Conservation (phyloP, 1,140 invertebrate species). For the Rhopalosiphum maidis region DNA sequence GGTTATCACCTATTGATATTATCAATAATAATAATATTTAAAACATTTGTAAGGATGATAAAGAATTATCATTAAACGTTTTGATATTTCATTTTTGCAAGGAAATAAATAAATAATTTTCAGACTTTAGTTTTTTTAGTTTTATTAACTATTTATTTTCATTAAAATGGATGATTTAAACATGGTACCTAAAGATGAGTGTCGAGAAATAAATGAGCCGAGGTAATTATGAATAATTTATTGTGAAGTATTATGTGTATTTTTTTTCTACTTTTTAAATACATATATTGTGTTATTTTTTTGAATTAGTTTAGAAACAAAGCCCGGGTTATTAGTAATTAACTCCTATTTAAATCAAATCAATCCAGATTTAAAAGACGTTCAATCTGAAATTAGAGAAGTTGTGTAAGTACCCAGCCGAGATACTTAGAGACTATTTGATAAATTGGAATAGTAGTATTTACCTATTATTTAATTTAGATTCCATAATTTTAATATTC, state of each 20-base stretch:
- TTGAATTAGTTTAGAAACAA: not conserved
- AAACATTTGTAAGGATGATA: not conserved
- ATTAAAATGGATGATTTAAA: not conserved
- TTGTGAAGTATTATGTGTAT: not conserved
- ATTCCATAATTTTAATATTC: not conserved
- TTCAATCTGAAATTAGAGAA: constrained; percentile 13
- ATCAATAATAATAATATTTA: not conserved
- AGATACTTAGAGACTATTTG: not conserved
- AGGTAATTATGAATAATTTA: not conserved
- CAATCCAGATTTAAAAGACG: not conserved
- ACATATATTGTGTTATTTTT: not conserved
- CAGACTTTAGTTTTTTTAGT: not conserved
- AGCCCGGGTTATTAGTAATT: not conserved
- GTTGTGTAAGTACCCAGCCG: not conserved
- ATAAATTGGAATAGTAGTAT: not conserved
- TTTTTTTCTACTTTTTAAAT: not conserved
- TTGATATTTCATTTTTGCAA: not conserved
- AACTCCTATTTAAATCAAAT: constrained; percentile 20
- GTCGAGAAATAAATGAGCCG: not conserved
- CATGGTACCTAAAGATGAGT: not conserved
- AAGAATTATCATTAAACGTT: not conserved
- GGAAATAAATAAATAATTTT: not conserved
- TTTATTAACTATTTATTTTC: not conserved
- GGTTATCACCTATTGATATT: not conserved
- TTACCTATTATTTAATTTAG: not conserved